Percentiles rank a stretch among this genome's conserved stretches.
Evolutionary conservation across 2,113 vertebrate species (phyloP).

Genomic region (Microcebus murinus): DNA sequence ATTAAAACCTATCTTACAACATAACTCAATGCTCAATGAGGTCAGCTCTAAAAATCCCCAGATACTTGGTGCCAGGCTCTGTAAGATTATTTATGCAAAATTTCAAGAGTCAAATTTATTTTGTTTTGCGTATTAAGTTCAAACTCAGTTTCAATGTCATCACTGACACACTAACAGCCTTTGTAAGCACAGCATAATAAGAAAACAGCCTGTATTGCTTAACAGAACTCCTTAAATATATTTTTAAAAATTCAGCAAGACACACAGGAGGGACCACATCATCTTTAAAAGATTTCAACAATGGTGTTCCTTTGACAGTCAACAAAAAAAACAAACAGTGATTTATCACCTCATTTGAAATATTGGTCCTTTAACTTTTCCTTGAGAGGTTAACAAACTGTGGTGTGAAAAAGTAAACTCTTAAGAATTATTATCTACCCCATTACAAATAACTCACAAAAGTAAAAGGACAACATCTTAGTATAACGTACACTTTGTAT

Average conservation of each 20-base stretch:
- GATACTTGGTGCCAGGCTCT: conserved; percentile 15
- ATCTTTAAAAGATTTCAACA: conserved; percentile 18
- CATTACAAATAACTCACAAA: neutral
- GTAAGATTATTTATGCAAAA: conserved; percentile 34
- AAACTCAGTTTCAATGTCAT: conserved; percentile 62
- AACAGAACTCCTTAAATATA: neutral
- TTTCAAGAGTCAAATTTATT: conserved; percentile 59
- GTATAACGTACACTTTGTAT: neutral
- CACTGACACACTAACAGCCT: neutral
- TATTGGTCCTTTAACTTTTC: neutral
- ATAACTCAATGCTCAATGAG: conserved; percentile 32
- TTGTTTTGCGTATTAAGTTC: conserved; percentile 12
- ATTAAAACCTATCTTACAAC: conserved; percentile 15
- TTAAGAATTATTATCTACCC: neutral
- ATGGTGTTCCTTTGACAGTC: neutral
- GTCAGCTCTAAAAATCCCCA: conserved; percentile 38
- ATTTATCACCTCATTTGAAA: conserved; percentile 46
- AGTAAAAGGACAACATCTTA: neutral
- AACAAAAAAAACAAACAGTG: neutral
- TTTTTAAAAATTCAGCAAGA: conserved; percentile 53
- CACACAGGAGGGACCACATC: neutral
- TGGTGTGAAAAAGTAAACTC: neutral
- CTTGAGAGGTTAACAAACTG: neutral
- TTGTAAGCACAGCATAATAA: neutral
- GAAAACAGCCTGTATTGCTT: neutral